A percentile compares a stretch with the other conserved stretches of the same genome.
Conservation (phyloP, 2,888 invertebrate genomes). For the Drosophila anomelani region DNA sequence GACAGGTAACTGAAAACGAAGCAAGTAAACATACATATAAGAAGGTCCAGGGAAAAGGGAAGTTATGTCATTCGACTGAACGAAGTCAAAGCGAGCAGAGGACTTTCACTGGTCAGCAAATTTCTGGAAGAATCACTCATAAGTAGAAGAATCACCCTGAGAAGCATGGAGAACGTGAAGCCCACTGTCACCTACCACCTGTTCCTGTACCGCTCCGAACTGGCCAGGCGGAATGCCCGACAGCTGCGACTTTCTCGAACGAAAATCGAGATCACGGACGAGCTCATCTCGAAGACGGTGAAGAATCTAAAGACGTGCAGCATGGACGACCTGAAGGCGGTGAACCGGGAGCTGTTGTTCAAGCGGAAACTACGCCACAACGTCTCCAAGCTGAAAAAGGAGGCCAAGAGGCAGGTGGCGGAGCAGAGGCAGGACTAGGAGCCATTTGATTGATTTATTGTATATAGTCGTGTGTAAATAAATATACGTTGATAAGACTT, state of each 20-base stretch:
- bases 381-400: constrained; percentile 58
- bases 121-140: not conserved
- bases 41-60: not conserved
- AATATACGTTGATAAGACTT: constrained; percentile 57
- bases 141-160: not conserved
- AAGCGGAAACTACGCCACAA: constrained; percentile 63
- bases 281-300: constrained; percentile 66
- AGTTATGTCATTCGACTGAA: constrained; percentile 46
- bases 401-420: constrained; percentile 33
- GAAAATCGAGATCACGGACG: constrained; percentile 72
- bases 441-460: constrained; percentile 34
- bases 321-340: constrained; percentile 68
- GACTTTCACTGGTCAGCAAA: constrained; percentile 32
- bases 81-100: constrained; percentile 33
- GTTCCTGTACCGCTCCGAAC: constrained; percentile 66
- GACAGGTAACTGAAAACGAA: not conserved
- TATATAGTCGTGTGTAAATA: constrained; percentile 59
- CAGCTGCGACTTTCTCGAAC: constrained; percentile 62
- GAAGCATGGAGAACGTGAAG: constrained; percentile 61
- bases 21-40: constrained; percentile 11
- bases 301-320: constrained; percentile 68
- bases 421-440: constrained; percentile 17
- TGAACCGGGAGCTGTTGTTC: constrained; percentile 69
- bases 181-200: constrained; percentile 71
- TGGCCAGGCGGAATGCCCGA: constrained; percentile 64